Evolutionary conservation across 23 tunicate species (phyloP).

Genomic region (Phallusia fumigata): DNA sequence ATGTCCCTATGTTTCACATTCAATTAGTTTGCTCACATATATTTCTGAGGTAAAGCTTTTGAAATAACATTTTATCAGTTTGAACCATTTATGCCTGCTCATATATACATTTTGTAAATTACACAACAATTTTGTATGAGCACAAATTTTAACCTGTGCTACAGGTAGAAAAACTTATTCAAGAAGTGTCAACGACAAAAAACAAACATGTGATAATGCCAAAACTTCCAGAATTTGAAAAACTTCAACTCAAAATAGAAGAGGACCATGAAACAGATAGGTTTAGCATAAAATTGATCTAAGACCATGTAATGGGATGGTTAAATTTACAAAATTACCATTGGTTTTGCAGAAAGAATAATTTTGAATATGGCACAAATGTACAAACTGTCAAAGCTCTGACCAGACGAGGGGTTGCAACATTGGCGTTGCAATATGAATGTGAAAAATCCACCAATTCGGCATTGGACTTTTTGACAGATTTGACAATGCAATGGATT

Average conservation of each 20-base stretch:
- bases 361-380: background rate
- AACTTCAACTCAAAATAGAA: no score
- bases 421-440: slow-evolving; percentile 24
- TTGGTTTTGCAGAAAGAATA: no score
- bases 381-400: background rate
- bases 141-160: background rate
- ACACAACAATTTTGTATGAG: background rate
- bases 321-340: no score
- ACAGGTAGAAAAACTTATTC: background rate
- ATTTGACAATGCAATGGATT: slow-evolving; percentile 18
- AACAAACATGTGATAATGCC: background rate
- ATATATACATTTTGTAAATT: no score
- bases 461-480: slow-evolving; percentile 28
- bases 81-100: no score
- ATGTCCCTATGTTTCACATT: background rate
- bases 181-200: background rate
- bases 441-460: slow-evolving; percentile 27
- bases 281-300: no score
- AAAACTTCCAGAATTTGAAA: background rate
- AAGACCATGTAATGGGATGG: no score
- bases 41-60: background rate
- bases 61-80: no score
- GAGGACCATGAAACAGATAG: no score
- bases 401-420: slow-evolving; percentile 20
- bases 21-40: background rate